Evolutionary conservation across 2,797 vertebrate genomes (phyloP).

Genomic region (Artibeus lituratus): DNA sequence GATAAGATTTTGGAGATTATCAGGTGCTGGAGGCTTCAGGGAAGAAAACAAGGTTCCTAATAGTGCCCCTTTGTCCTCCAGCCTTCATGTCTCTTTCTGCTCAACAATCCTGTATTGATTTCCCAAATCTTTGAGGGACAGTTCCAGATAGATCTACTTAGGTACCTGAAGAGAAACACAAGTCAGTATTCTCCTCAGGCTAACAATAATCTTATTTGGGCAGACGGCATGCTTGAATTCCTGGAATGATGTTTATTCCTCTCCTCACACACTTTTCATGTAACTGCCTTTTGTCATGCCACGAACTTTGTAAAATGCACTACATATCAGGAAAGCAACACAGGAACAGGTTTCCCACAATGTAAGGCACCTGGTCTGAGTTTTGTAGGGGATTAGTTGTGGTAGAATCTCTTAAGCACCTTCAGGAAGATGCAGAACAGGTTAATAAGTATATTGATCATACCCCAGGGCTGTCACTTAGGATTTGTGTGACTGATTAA

Average conservation of each 20-base stretch:
- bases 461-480: background rate
- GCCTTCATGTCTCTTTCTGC: background rate
- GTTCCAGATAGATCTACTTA: slow-evolving; percentile 3
- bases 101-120: background rate
- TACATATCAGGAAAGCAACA: background rate
- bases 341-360: background rate
- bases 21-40: background rate
- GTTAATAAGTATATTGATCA: background rate
- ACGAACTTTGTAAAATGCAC: background rate
- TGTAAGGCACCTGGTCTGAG: background rate
- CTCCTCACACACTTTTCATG: background rate
- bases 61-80: background rate
- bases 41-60: background rate
- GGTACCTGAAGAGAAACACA: background rate
- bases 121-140: background rate
- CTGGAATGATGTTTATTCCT: background rate
- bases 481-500: background rate
- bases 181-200: background rate
- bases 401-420: background rate
- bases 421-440: background rate
- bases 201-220: background rate
- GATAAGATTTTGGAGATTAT: background rate
- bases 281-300: background rate
- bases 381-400: background rate
- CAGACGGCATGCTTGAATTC: background rate